These are phyloP conservation scores for Lithodes maja DNA, from an alignment of 2,888 invertebrate genomes.

Conservation along the genomic window DNA sequence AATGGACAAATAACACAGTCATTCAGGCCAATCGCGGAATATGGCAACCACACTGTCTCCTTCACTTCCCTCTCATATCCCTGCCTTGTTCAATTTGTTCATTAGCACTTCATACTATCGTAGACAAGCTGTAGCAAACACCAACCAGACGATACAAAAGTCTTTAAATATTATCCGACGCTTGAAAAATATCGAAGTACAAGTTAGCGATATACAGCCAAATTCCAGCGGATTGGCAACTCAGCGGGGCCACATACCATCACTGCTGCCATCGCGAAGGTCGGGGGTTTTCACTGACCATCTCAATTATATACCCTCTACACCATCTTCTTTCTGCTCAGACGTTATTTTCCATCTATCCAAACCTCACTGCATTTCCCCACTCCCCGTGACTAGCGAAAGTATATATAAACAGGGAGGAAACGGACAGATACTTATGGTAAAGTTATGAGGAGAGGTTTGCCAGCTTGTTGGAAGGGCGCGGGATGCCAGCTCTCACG, in stretches of 20 bases:
- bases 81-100: neutral
- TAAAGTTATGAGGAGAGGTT: slow-evolving; percentile 17
- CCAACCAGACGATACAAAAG: too few relatives aligned
- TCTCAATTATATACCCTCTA: slow-evolving; percentile 14
- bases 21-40: neutral
- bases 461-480: neutral
- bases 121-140: too few relatives aligned
- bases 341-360: neutral
- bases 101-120: too few relatives aligned
- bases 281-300: slow-evolving; percentile 7
- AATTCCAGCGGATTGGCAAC: slow-evolving; percentile 34
- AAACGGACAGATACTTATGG: neutral
- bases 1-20: neutral
- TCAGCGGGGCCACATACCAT: slow-evolving; percentile 36
- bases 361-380: neutral
- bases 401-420: neutral
- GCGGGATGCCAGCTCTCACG: slow-evolving; percentile 33
- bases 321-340: neutral
- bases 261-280: slow-evolving; percentile 20
- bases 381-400: neutral
- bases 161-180: too few relatives aligned
- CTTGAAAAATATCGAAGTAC: too few relatives aligned
- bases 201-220: neutral
- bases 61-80: neutral
- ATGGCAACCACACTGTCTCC: neutral